phyloP scores from a whole-genome alignment of 1,140 invertebrate species.

The Lasaia peninsularis region DNA sequence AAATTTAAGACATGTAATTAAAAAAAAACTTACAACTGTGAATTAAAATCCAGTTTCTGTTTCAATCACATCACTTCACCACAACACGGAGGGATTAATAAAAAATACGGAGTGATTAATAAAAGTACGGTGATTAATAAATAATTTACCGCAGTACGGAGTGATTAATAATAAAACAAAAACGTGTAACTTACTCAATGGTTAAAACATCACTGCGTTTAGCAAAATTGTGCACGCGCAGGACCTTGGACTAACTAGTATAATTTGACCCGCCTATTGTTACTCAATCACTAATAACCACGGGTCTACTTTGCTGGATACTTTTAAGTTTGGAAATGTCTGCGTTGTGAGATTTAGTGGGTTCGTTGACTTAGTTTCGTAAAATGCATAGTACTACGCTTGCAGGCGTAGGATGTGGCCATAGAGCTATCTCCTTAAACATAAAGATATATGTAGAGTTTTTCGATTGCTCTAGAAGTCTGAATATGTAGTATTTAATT shows the following conservation, averaged over 20 bases:
- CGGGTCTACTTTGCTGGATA: not conserved
- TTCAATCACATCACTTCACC: constrained; percentile 17
- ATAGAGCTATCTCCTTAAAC: no score
- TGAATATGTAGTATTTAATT: no score
- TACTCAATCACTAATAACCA: not conserved
- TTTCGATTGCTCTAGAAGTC: no score
- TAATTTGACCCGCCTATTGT: constrained; percentile 2
- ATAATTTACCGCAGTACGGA: no score
- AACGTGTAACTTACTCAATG: constrained; percentile 16
- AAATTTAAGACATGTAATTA: no score
- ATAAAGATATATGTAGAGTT: no score
- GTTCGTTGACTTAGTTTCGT: constrained; percentile 8
- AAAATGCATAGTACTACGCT: not conserved
- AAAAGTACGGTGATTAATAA: no score
- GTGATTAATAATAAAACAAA: not conserved
- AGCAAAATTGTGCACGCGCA: constrained; percentile 31
- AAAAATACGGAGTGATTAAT: constrained; percentile 2
- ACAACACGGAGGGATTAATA: constrained; percentile 4
- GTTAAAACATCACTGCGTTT: constrained; percentile 25
- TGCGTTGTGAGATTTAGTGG: not conserved
- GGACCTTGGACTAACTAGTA: constrained; percentile 18
- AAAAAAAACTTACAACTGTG: constrained; percentile 14
- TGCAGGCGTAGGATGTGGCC: no score
- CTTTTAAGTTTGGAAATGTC: not conserved
- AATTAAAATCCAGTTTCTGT: not conserved